Percentiles rank a stretch among this genome's conserved stretches.
Evolutionary conservation across 2,888 invertebrate genomes (phyloP).

Genomic region (Cosmorhoe ocellata): DNA sequence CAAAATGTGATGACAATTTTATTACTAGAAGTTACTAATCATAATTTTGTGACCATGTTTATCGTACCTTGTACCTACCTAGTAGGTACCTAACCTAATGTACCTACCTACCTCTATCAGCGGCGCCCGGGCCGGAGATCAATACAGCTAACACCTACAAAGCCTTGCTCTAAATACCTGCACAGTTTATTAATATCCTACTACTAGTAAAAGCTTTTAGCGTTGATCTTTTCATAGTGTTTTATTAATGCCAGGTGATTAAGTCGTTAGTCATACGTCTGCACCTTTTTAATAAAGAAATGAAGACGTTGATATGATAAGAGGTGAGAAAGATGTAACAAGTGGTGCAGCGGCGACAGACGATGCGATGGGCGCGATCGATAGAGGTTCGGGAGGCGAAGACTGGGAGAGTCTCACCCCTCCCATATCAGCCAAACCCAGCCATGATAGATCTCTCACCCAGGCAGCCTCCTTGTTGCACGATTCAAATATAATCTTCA

Average conservation of each 20-base stretch:
- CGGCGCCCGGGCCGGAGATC: slow-evolving; percentile 14
- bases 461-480: slow-evolving; percentile 34
- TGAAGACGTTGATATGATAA: slow-evolving; percentile 19
- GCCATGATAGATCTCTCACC: slow-evolving; percentile 21
- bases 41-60: background rate
- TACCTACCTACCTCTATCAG: slow-evolving; percentile 1
- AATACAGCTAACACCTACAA: slow-evolving; percentile 34
- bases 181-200: background rate
- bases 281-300: slow-evolving; percentile 1
- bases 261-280: slow-evolving; percentile 1
- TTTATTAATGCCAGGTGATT: slow-evolving; percentile 1
- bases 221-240: slow-evolving; percentile 5
- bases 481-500: slow-evolving; percentile 41
- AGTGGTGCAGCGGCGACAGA: slow-evolving; percentile 64
- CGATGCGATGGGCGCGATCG: slow-evolving; percentile 46
- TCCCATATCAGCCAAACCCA: slow-evolving; percentile 52
- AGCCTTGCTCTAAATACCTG: slow-evolving; percentile 20
- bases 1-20: slow-evolving; percentile 26
- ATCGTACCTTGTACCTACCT: too few species aligned
- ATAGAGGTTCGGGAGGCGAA: slow-evolving; percentile 40
- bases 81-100: too few species aligned
- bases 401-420: slow-evolving; percentile 31
- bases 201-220: background rate
- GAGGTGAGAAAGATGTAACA: slow-evolving; percentile 60
- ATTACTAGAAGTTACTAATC: background rate